phyloP scores from a whole-genome alignment of 2,888 invertebrate species.

The Aquatica leii region DNA sequence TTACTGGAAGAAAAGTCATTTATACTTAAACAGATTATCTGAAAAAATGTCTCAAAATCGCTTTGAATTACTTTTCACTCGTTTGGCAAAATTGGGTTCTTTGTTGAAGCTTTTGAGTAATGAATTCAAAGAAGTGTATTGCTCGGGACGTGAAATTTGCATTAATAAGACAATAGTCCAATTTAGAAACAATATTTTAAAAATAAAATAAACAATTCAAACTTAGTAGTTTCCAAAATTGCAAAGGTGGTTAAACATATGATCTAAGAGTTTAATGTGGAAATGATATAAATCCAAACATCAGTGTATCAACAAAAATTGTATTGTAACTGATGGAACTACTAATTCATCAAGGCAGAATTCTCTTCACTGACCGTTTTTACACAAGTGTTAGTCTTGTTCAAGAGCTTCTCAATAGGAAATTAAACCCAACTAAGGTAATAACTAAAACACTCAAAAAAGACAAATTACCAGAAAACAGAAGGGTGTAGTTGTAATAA shows the following conservation, averaged over 20 bases:
- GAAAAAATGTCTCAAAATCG: too few species aligned
- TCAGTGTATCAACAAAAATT: not conserved
- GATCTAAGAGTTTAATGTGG: not conserved
- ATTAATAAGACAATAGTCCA: not conserved
- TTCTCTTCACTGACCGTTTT: not conserved
- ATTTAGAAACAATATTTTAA: not conserved
- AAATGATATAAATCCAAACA: not conserved
- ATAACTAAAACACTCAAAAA: not conserved
- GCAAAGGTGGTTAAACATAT: not conserved
- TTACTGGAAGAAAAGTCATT: too few species aligned
- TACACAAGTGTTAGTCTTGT: not conserved
- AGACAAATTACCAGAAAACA: not conserved
- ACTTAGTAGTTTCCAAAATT: not conserved
- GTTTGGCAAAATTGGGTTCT: too few species aligned
- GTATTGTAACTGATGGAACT: not conserved
- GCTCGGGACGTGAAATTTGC: not conserved
- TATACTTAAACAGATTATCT: too few species aligned
- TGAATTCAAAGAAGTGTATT: not conserved
- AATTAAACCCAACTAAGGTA: not conserved
- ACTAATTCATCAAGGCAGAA: not conserved
- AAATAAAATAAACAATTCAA: not conserved
- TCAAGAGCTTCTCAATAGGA: too few species aligned
- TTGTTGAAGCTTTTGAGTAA: too few species aligned
- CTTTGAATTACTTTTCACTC: too few species aligned
- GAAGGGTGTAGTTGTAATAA: not conserved